These are phyloP conservation scores for Onthophagus taurus DNA, from an alignment of 1,140 invertebrate genomes.

Conservation along the genomic window DNA sequence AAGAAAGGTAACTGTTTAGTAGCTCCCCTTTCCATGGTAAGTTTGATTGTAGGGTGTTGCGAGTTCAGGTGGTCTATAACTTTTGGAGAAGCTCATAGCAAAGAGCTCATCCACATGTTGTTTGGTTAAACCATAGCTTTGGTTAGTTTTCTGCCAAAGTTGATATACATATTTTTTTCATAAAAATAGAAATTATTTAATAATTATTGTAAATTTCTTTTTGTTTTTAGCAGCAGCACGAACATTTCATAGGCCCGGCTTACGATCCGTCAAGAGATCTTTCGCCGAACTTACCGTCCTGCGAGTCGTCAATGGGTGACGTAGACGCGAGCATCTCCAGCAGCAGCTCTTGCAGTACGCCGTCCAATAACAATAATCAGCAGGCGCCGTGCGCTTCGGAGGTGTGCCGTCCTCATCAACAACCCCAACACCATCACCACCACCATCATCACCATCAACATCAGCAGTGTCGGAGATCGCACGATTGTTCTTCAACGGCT, in stretches of 20 bases:
- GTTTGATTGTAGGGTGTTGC: too few relatives aligned
- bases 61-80: too few relatives aligned
- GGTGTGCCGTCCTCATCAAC: constrained; percentile 28
- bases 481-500: constrained; percentile 21
- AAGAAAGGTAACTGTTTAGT: too few relatives aligned
- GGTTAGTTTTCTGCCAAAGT: too few relatives aligned
- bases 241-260: constrained; percentile 51
- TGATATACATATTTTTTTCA: neutral
- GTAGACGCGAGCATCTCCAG: constrained; percentile 43
- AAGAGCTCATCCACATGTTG: too few relatives aligned
- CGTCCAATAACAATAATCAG: constrained; percentile 35
- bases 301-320: constrained; percentile 49
- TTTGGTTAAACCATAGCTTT: too few relatives aligned
- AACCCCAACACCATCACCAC: constrained; percentile 10
- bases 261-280: constrained; percentile 61
- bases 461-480: too few relatives aligned
- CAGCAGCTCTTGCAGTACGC: constrained; percentile 40
- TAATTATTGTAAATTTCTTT: constrained; percentile 2
- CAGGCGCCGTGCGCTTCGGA: constrained; percentile 32
- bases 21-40: too few relatives aligned
- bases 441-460: too few relatives aligned
- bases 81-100: too few relatives aligned
- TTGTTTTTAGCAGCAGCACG: constrained; percentile 47
- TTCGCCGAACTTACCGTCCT: constrained; percentile 57
- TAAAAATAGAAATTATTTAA: too few relatives aligned